Percentiles rank a stretch among this genome's conserved stretches.
These are phyloP conservation scores for Cardiocondyla obscurior DNA, from an alignment of 1,140 invertebrate species.

Conservation along the genomic window DNA sequence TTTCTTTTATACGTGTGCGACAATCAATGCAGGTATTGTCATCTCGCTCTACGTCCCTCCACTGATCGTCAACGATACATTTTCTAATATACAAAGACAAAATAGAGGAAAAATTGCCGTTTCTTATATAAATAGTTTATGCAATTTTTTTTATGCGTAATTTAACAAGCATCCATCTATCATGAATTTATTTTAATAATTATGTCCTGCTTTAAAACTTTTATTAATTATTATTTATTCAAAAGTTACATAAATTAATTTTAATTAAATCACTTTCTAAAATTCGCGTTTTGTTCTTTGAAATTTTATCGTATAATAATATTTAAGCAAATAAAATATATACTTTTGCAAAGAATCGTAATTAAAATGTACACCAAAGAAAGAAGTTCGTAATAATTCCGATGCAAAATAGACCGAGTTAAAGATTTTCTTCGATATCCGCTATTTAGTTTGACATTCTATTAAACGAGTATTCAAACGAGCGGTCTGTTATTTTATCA, in stretches of 20 bases:
- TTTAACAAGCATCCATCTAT: background rate
- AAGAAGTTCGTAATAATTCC: background rate
- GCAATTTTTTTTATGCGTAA: background rate
- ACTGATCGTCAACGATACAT: background rate
- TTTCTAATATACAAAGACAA: background rate
- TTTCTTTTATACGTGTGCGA: background rate
- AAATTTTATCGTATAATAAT: background rate
- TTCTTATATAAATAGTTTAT: background rate
- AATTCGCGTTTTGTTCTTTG: background rate
- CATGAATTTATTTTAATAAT: background rate
- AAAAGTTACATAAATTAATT: background rate
- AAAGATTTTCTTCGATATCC: background rate
- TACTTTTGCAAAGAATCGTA: background rate
- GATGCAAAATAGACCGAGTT: background rate
- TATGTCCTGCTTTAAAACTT: background rate
- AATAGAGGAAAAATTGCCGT: background rate
- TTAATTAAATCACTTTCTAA: background rate
- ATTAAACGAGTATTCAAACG: background rate
- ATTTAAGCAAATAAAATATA: background rate
- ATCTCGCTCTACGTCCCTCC: background rate
- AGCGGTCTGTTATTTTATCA: conserved; percentile 25
- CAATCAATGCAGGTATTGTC: background rate
- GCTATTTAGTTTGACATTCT: conserved; percentile 6
- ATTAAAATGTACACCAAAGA: background rate
- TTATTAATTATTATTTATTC: conserved; percentile 8